Conservation (phyloP, 2,888 invertebrate genomes). For the Gasteruption jaculator region DNA sequence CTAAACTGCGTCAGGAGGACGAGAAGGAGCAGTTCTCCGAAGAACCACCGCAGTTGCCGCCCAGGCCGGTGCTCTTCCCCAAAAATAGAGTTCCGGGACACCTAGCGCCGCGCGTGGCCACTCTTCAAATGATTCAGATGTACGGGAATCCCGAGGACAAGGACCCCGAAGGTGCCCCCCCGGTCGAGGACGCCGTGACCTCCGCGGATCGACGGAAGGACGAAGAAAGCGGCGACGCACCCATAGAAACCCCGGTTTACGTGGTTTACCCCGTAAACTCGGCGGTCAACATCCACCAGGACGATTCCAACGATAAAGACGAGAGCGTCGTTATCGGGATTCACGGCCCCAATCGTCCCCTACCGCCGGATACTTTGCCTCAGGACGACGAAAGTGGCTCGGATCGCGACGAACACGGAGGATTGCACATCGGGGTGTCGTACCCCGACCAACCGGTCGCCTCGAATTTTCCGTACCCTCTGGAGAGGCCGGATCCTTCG, state of each 20-base stretch:
- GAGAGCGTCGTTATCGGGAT: slow-evolving; percentile 58
- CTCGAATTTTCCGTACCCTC: slow-evolving; percentile 63
- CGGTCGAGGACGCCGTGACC: slow-evolving; percentile 38
- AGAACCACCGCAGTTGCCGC: slow-evolving; percentile 48
- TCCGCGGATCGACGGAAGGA: slow-evolving; percentile 47
- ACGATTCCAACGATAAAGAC: slow-evolving; percentile 49
- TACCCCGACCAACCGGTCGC: slow-evolving; percentile 40
- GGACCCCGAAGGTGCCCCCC: slow-evolving; percentile 15
- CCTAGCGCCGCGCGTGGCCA: slow-evolving; percentile 59
- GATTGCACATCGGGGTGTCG: neutral
- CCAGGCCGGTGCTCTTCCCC: slow-evolving; percentile 49
- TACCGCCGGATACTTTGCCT: slow-evolving; percentile 48
- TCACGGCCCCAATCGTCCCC: slow-evolving; percentile 54
- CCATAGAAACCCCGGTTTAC: slow-evolving; percentile 49
- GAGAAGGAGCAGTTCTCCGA: slow-evolving; percentile 42
- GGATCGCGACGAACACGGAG: neutral
- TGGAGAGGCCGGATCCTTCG: slow-evolving; percentile 59
- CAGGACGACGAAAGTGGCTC: slow-evolving; percentile 39
- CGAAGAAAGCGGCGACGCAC: slow-evolving; percentile 27
- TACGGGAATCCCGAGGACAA: slow-evolving; percentile 36
- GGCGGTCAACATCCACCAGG: slow-evolving; percentile 53
- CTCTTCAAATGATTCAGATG: slow-evolving; percentile 66
- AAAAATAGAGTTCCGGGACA: slow-evolving; percentile 50
- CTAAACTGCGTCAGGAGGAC: slow-evolving; percentile 39
- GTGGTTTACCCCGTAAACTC: slow-evolving; percentile 62